Evolutionary conservation across 2,797 vertebrate genomes (phyloP).

Genomic region (Liparis tanakae): DNA sequence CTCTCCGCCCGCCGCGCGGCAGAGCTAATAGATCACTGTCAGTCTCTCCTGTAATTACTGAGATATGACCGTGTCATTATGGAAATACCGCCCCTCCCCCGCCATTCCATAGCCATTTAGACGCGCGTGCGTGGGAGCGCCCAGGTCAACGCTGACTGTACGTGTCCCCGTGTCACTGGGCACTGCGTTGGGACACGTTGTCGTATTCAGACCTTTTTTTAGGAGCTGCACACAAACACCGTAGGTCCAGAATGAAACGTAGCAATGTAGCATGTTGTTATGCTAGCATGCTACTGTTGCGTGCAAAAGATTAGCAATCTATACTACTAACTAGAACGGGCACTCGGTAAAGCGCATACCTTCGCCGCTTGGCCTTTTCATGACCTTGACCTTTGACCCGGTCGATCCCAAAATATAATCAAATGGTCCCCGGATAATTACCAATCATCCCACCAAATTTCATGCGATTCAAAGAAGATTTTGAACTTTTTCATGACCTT

Average conservation of each 20-base stretch:
- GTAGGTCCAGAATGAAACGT: background rate
- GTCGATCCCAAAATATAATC: no score
- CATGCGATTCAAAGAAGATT: no score
- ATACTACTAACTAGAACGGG: no score
- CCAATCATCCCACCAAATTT: no score
- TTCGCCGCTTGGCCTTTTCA: no score
- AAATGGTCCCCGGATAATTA: no score
- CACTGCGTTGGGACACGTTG: background rate
- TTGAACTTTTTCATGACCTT: no score
- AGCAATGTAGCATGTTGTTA: background rate
- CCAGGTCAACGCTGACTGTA: background rate
- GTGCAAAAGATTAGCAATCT: background rate
- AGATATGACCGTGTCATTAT: slow-evolving; percentile 65
- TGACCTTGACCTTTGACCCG: no score
- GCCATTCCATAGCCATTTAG: slow-evolving; percentile 53
- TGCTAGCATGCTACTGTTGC: background rate
- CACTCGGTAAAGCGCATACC: no score
- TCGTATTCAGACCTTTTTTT: slow-evolving; percentile 3
- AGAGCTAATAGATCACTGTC: slow-evolving; percentile 70
- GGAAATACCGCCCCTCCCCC: slow-evolving; percentile 57
- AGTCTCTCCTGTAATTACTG: slow-evolving; percentile 69
- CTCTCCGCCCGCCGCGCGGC: slow-evolving; percentile 42
- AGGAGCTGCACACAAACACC: background rate
- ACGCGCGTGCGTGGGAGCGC: slow-evolving; percentile 6
- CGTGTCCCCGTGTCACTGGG: background rate